Evolutionary conservation across 2,797 vertebrate genomes (phyloP).

Genomic region (Helicolenus hilgendorfi): DNA sequence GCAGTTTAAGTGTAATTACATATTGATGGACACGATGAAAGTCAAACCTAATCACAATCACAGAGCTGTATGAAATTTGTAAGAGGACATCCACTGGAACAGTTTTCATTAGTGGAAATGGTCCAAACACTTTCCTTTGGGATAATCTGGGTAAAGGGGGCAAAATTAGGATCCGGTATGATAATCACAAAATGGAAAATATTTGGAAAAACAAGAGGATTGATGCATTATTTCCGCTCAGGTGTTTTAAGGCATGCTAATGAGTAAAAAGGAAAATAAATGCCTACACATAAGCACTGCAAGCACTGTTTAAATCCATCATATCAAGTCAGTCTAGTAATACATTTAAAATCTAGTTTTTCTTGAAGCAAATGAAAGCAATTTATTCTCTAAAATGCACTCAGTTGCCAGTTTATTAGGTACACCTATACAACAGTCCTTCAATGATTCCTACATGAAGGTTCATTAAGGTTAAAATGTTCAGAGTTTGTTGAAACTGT

Average conservation of each 20-base stretch:
- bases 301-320: background rate
- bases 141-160: background rate
- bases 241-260: slow-evolving; percentile 9
- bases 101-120: background rate
- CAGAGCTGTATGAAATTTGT: background rate
- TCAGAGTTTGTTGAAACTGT: background rate
- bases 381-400: background rate
- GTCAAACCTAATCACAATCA: background rate
- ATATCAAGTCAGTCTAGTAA: background rate
- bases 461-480: background rate
- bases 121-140: slow-evolving; percentile 21
- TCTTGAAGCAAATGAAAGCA: background rate
- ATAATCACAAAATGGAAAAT: slow-evolving; percentile 39
- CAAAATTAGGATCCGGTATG: slow-evolving; percentile 35
- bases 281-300: background rate
- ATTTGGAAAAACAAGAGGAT: slow-evolving; percentile 43
- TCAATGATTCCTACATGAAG: background rate
- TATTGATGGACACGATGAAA: slow-evolving; percentile 4
- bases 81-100: background rate
- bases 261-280: background rate
- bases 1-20: background rate
- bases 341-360: background rate
- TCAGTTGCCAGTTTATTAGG: background rate
- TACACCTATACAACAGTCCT: background rate
- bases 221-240: slow-evolving; percentile 43